Conservation (phyloP, 2,888 invertebrate genomes). For the Vesta saturnalis region DNA sequence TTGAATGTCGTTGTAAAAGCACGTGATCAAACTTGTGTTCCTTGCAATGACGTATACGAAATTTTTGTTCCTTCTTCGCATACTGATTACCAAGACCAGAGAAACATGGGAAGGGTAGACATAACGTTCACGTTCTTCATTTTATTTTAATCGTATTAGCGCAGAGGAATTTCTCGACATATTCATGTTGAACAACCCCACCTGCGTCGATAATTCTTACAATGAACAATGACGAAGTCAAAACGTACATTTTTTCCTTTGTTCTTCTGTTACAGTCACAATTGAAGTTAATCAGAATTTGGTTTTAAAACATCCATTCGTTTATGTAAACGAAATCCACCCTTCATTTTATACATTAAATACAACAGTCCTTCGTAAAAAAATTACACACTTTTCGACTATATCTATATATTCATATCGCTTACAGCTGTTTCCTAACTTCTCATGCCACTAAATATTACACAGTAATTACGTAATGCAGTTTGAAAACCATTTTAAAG, state of each 20-base stretch:
- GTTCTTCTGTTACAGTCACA: background rate
- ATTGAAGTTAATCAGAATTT: background rate
- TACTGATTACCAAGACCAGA: too few species aligned
- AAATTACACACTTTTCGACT: too few species aligned
- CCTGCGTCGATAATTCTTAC: background rate
- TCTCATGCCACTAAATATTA: too few species aligned
- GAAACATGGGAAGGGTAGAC: too few species aligned
- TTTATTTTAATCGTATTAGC: background rate
- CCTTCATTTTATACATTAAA: too few species aligned
- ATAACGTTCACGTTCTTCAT: background rate
- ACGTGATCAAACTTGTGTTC: constrained; percentile 1
- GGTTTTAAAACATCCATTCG: background rate
- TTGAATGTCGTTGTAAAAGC: background rate
- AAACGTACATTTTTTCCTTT: background rate
- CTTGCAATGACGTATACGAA: background rate
- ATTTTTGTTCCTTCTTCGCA: background rate
- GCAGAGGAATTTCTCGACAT: background rate
- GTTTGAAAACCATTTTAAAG: too few species aligned
- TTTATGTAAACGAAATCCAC: too few species aligned
- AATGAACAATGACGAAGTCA: background rate
- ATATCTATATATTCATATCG: too few species aligned
- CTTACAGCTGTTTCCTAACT: too few species aligned
- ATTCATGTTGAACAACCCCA: background rate
- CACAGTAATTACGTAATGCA: too few species aligned
- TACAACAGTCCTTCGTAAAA: too few species aligned